Evolutionary conservation across 2,888 invertebrate genomes (phyloP), one percentile per base, ranked within the genome.

Genomic region (Drosophila subquinaria): DNA sequence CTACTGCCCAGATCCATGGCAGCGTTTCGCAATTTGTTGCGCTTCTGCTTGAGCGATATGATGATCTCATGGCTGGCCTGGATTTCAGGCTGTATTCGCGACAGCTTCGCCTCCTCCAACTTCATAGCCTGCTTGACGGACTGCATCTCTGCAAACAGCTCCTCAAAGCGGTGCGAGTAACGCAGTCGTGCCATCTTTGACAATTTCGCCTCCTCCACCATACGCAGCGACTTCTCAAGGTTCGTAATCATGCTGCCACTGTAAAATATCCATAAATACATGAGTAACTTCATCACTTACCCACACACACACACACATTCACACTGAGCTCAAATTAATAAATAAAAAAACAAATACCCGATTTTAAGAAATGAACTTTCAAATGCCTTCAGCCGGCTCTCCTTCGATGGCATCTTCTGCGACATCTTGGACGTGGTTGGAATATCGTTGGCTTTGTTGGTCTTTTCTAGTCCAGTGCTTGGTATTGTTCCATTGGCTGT

Each of bases 71-170:
- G 90, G 11, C 89, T 89, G 45, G 76, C 70, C 40, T 89, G 90
- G 23, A 93, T 92, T 65, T 88, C 85, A 6, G 93, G 92, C 77
- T 91, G 92, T 30, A 92, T 87, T 20, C 82, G 88, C 1, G 88
- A 68, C 52, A 92, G 83, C 63, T 81, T 88, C 13, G 79, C 61
- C 40, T 92, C 91, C 63, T 92, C 91, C 52, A 80, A 69, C 5
- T 86, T 82, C 13, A 92, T 70, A 8, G 88, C 74, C 9, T 71
- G 68, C 66, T 90, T 91, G 0, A 91, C 69, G 3, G 69, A 50
- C 33, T 88, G 81, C 76, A 92, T 83, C 81, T 92, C 90, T 8
- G 78, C 80, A 17, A 80, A 82, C 0, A 93, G 73, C 6, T 91
- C 83, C 40, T 86, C 88, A 4, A 92, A 57, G 0, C 92, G 89